Evolutionary conservation across 1,140 invertebrate genomes (phyloP), one percentile per base, ranked within the genome.

Genomic region (Chrysoperla carnea): DNA sequence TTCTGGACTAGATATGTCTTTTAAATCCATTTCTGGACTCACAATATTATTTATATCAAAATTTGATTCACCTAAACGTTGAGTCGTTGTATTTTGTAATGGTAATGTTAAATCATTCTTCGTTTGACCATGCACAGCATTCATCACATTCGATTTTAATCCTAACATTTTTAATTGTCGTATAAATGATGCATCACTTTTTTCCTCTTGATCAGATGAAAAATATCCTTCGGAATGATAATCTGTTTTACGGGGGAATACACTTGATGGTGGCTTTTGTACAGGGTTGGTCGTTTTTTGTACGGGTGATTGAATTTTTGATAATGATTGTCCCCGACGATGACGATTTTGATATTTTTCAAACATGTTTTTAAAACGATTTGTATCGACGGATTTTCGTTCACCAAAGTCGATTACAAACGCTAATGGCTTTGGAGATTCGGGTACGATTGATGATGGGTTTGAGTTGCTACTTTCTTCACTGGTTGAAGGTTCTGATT

Each of bases 371-470:
- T 78, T 76, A 45, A 70, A 73, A 54, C 63, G 68, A 35, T 61
- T 63, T 47, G 63, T 67, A 52, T 80, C 76, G 29, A 76, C 54
- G 41, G 55, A 57, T 48, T 76, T 76, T n/a, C 69, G 62, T 28
- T 65, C 68, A 1, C 73, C 74, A 49, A 79, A 78, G 49, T 81
- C 76, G 42, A 81, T 75, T 29, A 76, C 79, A 52, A 80, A 81
- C 12, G 77, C 75, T 52, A 63, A 53, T 9, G 57, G 56, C 44
- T 55, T 54, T 5, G 59, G 57, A 9, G 59, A 61, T 43, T 57
- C 53, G 6, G 49, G 52, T 8, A 54, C 49, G 29, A 45, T 44
- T 15, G 9, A 8, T 33, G 31, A 11, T 4, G 8, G 31, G 5
- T 23, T 23, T 23, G 17, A 23, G 17, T 23, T 23, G 6, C 8